Percentiles rank a stretch among this genome's conserved stretches.
Evolutionary conservation across 1,140 invertebrate genomes (phyloP).

Genomic region (Gryon sp.): DNA sequence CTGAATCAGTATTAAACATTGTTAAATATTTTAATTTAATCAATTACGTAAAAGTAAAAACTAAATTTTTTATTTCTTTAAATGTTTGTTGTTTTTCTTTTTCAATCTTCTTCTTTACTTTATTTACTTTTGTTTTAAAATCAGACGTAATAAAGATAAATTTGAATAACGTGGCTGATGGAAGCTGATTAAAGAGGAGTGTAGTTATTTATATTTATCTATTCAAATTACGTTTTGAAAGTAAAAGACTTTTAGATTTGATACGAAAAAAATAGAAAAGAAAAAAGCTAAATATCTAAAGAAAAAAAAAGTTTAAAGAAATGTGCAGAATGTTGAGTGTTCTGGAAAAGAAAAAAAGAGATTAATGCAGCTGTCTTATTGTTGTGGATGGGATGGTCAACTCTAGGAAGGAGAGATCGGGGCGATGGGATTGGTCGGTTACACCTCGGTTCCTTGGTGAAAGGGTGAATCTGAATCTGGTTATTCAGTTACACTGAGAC

Average conservation of each 20-base stretch:
- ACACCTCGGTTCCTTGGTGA: slow-evolving; percentile 76
- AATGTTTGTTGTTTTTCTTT: slow-evolving; percentile 52
- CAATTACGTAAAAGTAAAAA: too few relatives aligned
- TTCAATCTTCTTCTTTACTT: slow-evolving; percentile 8
- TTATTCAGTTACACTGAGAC: slow-evolving; percentile 80
- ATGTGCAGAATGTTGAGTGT: slow-evolving; percentile 60
- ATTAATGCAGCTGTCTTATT: slow-evolving; percentile 80
- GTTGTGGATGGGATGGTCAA: slow-evolving; percentile 79
- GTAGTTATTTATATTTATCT: slow-evolving; percentile 47
- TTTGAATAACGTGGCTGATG: slow-evolving; percentile 64
- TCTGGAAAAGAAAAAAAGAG: slow-evolving; percentile 70
- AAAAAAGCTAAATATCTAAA: too few relatives aligned
- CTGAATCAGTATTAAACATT: too few relatives aligned
- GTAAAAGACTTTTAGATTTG: background rate
- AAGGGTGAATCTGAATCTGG: slow-evolving; percentile 79
- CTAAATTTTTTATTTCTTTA: too few relatives aligned
- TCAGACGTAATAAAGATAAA: slow-evolving; percentile 24
- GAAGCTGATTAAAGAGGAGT: slow-evolving; percentile 34
- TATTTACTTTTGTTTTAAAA: slow-evolving; percentile 36
- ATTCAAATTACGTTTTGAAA: background rate
- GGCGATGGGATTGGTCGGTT: slow-evolving; percentile 77
- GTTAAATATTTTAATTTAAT: too few relatives aligned
- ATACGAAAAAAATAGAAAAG: slow-evolving; percentile 19
- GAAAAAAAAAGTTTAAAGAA: slow-evolving; percentile 34
- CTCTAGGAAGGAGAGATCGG: slow-evolving; percentile 78